Percentiles rank a stretch among this genome's conserved stretches.
Evolutionary conservation across 2,888 invertebrate species (phyloP).

Genomic region (Cephalotes varians): DNA sequence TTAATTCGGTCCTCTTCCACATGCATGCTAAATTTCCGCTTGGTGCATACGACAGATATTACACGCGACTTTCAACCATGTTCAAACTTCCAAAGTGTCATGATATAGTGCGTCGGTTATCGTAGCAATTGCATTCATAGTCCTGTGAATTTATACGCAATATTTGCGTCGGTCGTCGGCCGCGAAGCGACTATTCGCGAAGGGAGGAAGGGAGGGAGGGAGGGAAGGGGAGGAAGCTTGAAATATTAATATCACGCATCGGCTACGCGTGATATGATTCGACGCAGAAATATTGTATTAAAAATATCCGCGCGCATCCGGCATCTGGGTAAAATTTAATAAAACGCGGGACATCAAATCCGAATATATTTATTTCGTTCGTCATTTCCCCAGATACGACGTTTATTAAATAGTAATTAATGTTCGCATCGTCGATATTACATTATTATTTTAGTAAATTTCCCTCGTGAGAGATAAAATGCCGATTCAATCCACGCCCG

Average conservation of each 20-base stretch:
- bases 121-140: constrained; percentile 24
- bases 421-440: constrained; percentile 7
- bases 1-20: not conserved
- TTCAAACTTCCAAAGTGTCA: constrained; percentile 32
- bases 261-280: constrained; percentile 6
- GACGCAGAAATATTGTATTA: constrained; percentile 31
- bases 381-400: constrained; percentile 10
- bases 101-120: constrained; percentile 17
- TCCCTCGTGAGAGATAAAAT: constrained; percentile 4
- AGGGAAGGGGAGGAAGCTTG: not conserved
- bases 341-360: constrained; percentile 21
- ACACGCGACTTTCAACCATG: constrained; percentile 1
- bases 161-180: constrained; percentile 13
- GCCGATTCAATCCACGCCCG: not conserved
- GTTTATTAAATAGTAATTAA: constrained; percentile 54
- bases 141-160: constrained; percentile 42
- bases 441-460: constrained; percentile 47
- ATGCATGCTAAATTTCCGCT: constrained; percentile 15
- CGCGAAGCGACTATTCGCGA: constrained; percentile 1
- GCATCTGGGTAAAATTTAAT: constrained; percentile 26
- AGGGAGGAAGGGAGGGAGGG: no score
- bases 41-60: constrained; percentile 14
- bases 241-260: constrained; percentile 45
- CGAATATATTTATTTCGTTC: constrained; percentile 20
- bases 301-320: constrained; percentile 24